Base-by-base conservation (phyloP, 2,113 vertebrate genomes). In the Pachycephala philippinensis region DNA sequence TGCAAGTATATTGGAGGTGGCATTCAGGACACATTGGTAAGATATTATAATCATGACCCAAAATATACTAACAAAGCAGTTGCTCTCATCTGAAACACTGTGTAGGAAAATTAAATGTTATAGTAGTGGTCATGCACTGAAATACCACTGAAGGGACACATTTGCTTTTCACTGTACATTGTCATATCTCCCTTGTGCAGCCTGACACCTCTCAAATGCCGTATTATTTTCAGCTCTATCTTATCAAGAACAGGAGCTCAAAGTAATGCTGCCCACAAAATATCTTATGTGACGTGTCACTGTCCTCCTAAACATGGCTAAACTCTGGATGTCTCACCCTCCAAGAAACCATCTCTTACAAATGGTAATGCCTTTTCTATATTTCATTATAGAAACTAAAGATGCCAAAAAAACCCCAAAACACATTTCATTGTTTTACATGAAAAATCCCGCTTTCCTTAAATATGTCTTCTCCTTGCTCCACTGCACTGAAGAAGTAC, bases 21-120 rank as follows among this genome's bases (percentile, higher is more conserved):
- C 31, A 85, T 69, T 93, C 81, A 95, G 42, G 78, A 91, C 37
- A 80, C 53, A 94, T 45, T 95, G 91, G 60, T 89, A 96, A 96
- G 80, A 64, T 77, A 71, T 30, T 89, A 37, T 24, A 57, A 42
- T 56, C 31, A 87, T 42, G 49, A 56, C 45, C 59, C 52, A 57
- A 80, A 94, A 96, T 37, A 88, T 59, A 69, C 42, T 81, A 60
- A 94, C 17, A 75, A 65, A 95, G 84, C 11, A 71, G 33, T 44
- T 60, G 7, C 31, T 91, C 54, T 95, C 71, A 80, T 87, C 31
- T 60, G 66, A 87, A 89, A 92, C 87, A 30, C 23, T 52, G 44
- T 68, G 45, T 40, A 60, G 13, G 49, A 94, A 96, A 94, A 84
- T 56, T 44, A 90, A 84, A 89, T 88, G 76, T 84, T 91, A 39